These are phyloP conservation scores for Cyrtonyx montezumae DNA, from an alignment of 2,113 vertebrate genomes.

Conservation along the genomic window DNA sequence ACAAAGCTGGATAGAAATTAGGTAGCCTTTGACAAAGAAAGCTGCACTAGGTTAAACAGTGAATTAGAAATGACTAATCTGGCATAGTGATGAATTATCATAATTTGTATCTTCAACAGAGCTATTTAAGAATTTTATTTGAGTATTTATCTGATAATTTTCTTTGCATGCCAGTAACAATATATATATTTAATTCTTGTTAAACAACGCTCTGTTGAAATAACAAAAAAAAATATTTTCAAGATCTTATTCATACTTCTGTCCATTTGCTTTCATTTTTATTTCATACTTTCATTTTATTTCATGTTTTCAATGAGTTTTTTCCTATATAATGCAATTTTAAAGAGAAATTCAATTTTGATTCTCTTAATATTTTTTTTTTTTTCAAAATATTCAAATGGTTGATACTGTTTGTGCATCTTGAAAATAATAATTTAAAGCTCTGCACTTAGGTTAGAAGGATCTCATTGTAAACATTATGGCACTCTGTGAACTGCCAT, in stretches of 20 bases:
- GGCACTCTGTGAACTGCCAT: not conserved
- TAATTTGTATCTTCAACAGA: not conserved
- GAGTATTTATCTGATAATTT: not conserved
- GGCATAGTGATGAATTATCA: not conserved
- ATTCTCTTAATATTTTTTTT: not conserved
- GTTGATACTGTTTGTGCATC: not conserved
- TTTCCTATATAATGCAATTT: not conserved
- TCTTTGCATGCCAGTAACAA: not conserved
- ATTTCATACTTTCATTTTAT: not conserved
- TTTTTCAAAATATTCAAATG: not conserved
- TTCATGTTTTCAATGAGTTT: not conserved
- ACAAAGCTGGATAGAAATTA: not conserved
- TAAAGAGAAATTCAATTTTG: not conserved
- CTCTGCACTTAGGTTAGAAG: not conserved
- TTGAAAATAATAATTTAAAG: not conserved
- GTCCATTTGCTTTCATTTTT: not conserved
- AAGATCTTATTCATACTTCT: not conserved
- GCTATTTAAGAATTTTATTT: not conserved
- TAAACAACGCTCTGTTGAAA: not conserved
- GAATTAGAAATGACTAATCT: not conserved
- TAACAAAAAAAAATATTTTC: not conserved
- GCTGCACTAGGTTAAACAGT: not conserved
- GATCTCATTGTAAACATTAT: not conserved
- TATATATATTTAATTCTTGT: not conserved
- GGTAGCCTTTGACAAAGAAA: not conserved